A percentile compares a stretch with the other conserved stretches of the same genome.
phyloP scores from a whole-genome alignment of 2,888 invertebrate genomes.

The Eupithecia pulchellata region DNA sequence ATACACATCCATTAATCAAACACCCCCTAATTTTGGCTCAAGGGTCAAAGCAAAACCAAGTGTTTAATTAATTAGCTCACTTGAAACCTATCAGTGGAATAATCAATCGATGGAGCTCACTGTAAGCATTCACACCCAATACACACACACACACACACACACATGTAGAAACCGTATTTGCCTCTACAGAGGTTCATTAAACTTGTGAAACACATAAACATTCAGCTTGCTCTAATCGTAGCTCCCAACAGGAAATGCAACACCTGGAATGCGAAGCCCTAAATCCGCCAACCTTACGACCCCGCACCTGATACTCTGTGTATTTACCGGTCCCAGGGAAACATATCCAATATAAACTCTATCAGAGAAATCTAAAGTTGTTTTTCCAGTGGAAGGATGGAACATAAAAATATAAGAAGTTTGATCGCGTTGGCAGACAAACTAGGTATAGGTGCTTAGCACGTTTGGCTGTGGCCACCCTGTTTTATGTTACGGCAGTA shows the following conservation, averaged over 20 bases:
- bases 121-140: not conserved
- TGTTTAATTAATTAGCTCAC: not conserved
- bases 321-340: slow-evolving; percentile 45
- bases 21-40: not conserved
- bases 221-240: slow-evolving; percentile 45
- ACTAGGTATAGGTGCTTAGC: slow-evolving; percentile 42
- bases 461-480: slow-evolving; percentile 36
- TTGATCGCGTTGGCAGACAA: slow-evolving; percentile 41
- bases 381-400: slow-evolving; percentile 11
- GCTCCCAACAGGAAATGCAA: slow-evolving; percentile 53
- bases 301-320: slow-evolving; percentile 57
- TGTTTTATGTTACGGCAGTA: slow-evolving; percentile 41
- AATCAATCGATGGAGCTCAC: not conserved
- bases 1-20: not conserved
- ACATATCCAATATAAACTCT: slow-evolving; percentile 33
- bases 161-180: not conserved
- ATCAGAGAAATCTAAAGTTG: slow-evolving; percentile 26
- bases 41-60: not conserved
- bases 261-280: slow-evolving; percentile 61
- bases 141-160: not conserved
- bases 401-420: slow-evolving; percentile 37
- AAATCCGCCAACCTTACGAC: slow-evolving; percentile 61
- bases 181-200: not conserved
- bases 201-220: slow-evolving; percentile 9
- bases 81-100: not conserved